A percentile compares a stretch with the other conserved stretches of the same genome.
phyloP scores from a whole-genome alignment of 2,113 vertebrate species.

The Cynocephalus volans region DNA sequence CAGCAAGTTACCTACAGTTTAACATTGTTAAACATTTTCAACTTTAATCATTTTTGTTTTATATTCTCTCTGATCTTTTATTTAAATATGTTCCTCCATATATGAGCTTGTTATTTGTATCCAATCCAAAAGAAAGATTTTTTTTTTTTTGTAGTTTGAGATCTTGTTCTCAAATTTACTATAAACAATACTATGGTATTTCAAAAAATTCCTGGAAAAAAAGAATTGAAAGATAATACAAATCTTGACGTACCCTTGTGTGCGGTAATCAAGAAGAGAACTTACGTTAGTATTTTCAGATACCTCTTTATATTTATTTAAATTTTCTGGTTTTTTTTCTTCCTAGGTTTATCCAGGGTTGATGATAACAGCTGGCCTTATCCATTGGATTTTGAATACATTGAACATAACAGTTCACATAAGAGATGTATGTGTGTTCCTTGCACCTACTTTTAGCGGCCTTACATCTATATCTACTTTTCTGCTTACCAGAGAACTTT shows the following conservation, averaged over 20 bases:
- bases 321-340: background rate
- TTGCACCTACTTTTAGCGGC: slow-evolving; percentile 99
- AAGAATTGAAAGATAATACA: too few species aligned
- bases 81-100: background rate
- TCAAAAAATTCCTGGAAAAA: too few species aligned
- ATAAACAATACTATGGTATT: background rate
- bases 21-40: slow-evolving; percentile 14
- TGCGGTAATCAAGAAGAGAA: slow-evolving; percentile 28
- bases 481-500: slow-evolving; percentile 98
- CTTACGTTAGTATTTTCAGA: background rate
- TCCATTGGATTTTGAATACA: slow-evolving; percentile 98
- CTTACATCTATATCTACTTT: slow-evolving; percentile 99
- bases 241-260: background rate
- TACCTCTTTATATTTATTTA: slow-evolving; percentile 39
- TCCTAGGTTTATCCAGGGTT: slow-evolving; percentile 98
- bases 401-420: slow-evolving; percentile 99
- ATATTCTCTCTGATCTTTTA: background rate
- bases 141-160: slow-evolving; percentile 40
- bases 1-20: slow-evolving; percentile 7
- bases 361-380: slow-evolving; percentile 99
- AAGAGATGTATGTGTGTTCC: slow-evolving; percentile 98
- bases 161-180: slow-evolving; percentile 32
- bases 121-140: slow-evolving; percentile 37
- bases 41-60: slow-evolving; percentile 41
- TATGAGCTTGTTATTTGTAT: slow-evolving; percentile 18